Conservation (phyloP, 92 coral and sea anemone genomes). For the Epizoanthus ramosus region DNA sequence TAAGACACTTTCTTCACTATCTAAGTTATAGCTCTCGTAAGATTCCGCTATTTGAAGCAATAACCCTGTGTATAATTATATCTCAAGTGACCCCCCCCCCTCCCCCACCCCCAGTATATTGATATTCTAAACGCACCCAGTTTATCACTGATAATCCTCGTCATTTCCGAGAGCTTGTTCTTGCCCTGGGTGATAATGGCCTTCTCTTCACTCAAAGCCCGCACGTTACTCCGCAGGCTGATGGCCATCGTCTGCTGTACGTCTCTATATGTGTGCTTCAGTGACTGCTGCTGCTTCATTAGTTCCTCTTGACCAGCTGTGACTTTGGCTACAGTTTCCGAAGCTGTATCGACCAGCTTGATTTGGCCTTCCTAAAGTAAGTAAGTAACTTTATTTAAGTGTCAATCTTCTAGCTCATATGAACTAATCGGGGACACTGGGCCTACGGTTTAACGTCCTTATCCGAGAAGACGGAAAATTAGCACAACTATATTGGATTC, state of each 20-base stretch:
- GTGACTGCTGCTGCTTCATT: conserved; percentile 69
- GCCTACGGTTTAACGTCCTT: too few species aligned
- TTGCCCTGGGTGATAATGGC: conserved; percentile 73
- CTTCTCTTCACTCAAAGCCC: conserved; percentile 79
- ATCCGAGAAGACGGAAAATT: too few species aligned
- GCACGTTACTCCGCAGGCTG: conserved; percentile 67
- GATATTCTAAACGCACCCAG: conserved; percentile 64
- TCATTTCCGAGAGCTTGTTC: conserved; percentile 80
- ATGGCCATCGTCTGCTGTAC: conserved; percentile 76
- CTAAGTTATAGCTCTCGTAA: too few species aligned
- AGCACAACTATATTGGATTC: too few species aligned
- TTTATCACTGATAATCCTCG: conserved; percentile 64
- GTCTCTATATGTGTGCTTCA: conserved; percentile 66
- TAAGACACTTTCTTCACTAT: not conserved
- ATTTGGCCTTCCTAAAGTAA: conserved; percentile 90
- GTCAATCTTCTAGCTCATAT: too few species aligned
- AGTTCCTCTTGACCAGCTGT: conserved; percentile 90
- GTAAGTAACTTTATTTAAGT: too few species aligned
- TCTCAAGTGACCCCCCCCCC: too few species aligned
- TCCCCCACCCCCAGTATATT: too few species aligned
- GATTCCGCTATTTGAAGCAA: too few species aligned
- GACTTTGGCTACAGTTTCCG: conserved; percentile 77
- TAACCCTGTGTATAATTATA: too few species aligned
- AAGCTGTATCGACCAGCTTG: conserved; percentile 61
- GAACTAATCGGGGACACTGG: too few species aligned